Evolutionary conservation across 2,113 vertebrate genomes (phyloP).

Genomic region (Ardeotis arabs): DNA sequence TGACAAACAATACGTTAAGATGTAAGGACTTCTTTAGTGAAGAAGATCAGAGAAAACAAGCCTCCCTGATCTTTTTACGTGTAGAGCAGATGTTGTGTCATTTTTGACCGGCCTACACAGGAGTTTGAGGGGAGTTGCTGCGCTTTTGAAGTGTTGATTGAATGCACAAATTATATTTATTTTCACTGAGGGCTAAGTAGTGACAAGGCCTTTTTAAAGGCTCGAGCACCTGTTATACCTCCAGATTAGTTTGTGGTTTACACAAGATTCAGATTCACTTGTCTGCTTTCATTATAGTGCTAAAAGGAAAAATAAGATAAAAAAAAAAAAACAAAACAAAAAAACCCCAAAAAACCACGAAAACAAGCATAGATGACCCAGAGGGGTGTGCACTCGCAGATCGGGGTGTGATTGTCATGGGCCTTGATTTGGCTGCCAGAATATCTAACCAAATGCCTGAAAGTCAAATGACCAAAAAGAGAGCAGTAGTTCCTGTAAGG

Average conservation of each 20-base stretch:
- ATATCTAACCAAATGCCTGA: not conserved
- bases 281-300: not conserved
- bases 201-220: not conserved
- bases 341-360: not conserved
- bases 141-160: constrained; percentile 48
- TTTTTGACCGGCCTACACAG: constrained; percentile 19
- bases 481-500: not conserved
- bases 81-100: not conserved
- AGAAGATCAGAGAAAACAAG: constrained; percentile 13
- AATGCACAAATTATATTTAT: constrained; percentile 3
- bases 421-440: not conserved
- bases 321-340: too few relatives aligned
- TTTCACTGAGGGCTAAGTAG: not conserved
- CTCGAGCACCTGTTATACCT: not conserved
- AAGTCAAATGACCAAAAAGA: not conserved
- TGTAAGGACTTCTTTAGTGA: constrained; percentile 21
- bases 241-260: not conserved
- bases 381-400: fast-evolving
- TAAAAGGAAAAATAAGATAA: not conserved
- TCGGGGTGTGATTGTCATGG: fast-evolving
- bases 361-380: not conserved
- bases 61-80: not conserved
- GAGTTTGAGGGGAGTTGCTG: not conserved
- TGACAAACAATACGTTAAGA: constrained; percentile 15
- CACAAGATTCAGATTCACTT: not conserved